phyloP scores from a whole-genome alignment of 1,140 invertebrate species.

The Papilio aristodemus region DNA sequence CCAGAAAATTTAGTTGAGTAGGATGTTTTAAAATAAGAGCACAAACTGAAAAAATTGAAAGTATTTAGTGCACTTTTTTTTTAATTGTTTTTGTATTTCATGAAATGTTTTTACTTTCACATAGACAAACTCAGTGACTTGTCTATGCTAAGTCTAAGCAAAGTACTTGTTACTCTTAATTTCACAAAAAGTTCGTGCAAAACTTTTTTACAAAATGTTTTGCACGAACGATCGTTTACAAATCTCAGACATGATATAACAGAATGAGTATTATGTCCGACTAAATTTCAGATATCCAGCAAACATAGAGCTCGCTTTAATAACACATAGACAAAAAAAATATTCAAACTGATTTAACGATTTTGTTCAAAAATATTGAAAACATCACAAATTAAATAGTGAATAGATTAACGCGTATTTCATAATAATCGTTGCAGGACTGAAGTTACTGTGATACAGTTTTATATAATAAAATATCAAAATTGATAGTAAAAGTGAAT shows the following conservation, averaged over 20 bases:
- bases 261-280: no score
- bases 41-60: not conserved
- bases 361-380: not conserved
- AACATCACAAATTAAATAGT: not conserved
- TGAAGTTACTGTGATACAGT: slow-evolving; percentile 14
- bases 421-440: not conserved
- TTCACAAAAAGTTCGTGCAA: no score
- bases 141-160: no score
- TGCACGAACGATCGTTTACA: no score
- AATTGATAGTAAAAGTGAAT: not conserved
- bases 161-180: no score
- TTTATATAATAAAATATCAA: not conserved
- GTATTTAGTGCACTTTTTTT: not conserved
- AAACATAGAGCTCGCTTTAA: no score
- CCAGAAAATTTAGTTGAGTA: not conserved
- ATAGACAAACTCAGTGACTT: no score
- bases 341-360: not conserved
- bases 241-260: no score
- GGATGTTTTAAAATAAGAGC: not conserved
- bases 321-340: not conserved
- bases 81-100: not conserved
- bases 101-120: not conserved
- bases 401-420: not conserved
- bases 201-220: no score
- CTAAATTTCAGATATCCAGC: no score